Base-by-base conservation (phyloP, 2,797 vertebrate genomes). In the Poecile montanus region DNA sequence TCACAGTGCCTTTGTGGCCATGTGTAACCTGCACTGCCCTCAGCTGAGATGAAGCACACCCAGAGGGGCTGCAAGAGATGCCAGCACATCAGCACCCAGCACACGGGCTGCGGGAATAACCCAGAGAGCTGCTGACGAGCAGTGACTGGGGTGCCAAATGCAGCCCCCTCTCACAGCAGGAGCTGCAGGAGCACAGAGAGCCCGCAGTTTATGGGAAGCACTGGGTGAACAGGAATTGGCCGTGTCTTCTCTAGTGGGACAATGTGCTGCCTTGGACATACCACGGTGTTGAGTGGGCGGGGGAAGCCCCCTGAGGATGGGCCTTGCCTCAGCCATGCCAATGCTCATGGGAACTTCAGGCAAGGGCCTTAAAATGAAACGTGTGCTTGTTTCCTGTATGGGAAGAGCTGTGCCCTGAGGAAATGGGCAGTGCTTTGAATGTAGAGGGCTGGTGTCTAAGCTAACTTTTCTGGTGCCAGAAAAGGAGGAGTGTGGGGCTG, bases 241-340 rank as follows among this genome's bases (percentile, higher is more conserved):
- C 9, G 6, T 32, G 34, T 54, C 85, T 86, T 73, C 60, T 66
- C 27, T 47, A 45, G 53, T 16, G 40, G 45, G 48, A 77, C 36
- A 34, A 50, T 1, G 8, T 36, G 25, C 23, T 88, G 70, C 83
- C 45, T 77, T 60, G 66, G 53, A 74, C 40, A 6, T 23, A 30
- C 34, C 38, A 14, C 0, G 2, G 36, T 60, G 36, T 29, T 60
- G 36, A 50, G 65, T 0, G 5, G 8, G 7, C 1, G 0, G 20
- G 40, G 10, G 11, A 77, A 74, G 62, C 21, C 47, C 30, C 66
- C 40, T 51, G 45, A 88, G 50, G 22, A 75, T 13, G 21, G 7
- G 5, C 16, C 16, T 87, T 75, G 66, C n/a, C 67, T 79, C 60
- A 82, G 0, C n/a, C 6, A 1, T 36, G 45, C 16, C 6, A 25